Percentiles rank a stretch among this genome's conserved stretches.
Evolutionary conservation across 2,113 vertebrate genomes (phyloP).

Genomic region (Salvelinus namaycush): DNA sequence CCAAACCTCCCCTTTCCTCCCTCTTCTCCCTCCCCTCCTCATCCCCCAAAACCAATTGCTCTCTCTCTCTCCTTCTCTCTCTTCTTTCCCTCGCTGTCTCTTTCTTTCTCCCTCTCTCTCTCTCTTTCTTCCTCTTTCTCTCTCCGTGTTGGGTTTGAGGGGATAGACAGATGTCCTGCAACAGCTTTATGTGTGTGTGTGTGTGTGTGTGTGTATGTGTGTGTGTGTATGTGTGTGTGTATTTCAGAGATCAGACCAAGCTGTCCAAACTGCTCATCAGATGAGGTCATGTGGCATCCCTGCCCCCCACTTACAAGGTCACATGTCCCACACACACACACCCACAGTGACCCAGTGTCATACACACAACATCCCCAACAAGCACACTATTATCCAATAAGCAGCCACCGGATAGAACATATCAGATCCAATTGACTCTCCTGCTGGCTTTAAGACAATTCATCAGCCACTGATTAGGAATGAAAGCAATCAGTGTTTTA

Average conservation of each 20-base stretch:
- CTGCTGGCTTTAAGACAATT: neutral
- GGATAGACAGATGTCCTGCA: conserved; percentile 49
- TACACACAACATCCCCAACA: conserved; percentile 66
- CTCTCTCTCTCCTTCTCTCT: neutral
- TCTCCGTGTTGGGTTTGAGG: conserved; percentile 32
- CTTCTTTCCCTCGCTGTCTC: neutral
- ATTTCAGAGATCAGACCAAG: conserved; percentile 19
- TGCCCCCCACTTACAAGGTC: neutral
- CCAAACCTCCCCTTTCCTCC: conserved; percentile 23
- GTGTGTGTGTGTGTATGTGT: conserved; percentile 29
- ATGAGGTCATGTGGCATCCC: neutral
- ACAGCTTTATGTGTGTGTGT: conserved; percentile 24
- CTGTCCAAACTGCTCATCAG: no score
- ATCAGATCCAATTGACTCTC: conserved; percentile 68
- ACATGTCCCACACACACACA: neutral
- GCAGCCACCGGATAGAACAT: conserved; percentile 45
- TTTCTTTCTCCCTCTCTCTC: conserved; percentile 1
- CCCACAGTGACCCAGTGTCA: conserved; percentile 22
- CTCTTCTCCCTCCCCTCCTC: conserved; percentile 7
- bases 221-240: conserved; percentile 21
- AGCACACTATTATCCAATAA: conserved; percentile 27
- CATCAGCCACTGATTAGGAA: neutral
- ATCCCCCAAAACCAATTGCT: conserved; percentile 7
- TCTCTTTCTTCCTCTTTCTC: neutral
- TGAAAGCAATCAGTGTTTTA: neutral